Base-by-base conservation (phyloP, 2,888 invertebrate species). In the Athrips mouffetella region DNA sequence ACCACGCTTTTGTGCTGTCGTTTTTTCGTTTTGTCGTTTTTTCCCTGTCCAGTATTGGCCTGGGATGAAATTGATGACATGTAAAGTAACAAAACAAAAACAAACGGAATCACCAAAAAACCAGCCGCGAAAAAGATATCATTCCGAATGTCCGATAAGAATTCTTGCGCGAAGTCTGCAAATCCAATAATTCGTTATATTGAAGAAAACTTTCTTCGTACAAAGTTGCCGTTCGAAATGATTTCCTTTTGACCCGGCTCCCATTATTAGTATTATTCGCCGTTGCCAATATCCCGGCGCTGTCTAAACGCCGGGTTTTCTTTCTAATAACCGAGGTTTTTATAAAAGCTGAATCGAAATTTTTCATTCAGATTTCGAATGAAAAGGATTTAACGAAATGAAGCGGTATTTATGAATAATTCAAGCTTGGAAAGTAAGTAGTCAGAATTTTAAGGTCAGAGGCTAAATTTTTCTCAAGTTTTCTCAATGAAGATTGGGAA, bases 141-240 rank as follows among this genome's bases (percentile, higher is more conserved):
- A 75, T 58, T 60, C 59, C 63, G 59, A 67, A 73, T 67, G 73
- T 76, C 71, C 72, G 73, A 76, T 74, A 73, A 64, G 62, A 65
- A 67, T 68, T 64, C 62, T 59, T 55, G 49, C 57, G 62, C 60
- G 59, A 62, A 60, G 63, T 64, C 66, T 65, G 70, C 67, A 67
- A 66, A 72, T 72, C 70, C 67, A 72, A 72, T 72, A 72, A 72
- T 72, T 72, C 70, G 70, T 72, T 67, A 70, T 70, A 67, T 71
- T 70, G 69, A 70, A 69, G 65, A 67, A 70, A 72, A 55, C 69
- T 72, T 69, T 52, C 53, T 53, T 47, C 67, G 59, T 59, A 55
- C 62, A 61, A 67, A 70, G 64, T 67, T 67, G 58, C 62, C 59
- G 62, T 58, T 59, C 57, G 60, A 59, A 63, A 69, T 67, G 65